These are phyloP conservation scores for Oxygymnocypris stewartii DNA, from an alignment of 2,113 vertebrate species.

Conservation along the genomic window DNA sequence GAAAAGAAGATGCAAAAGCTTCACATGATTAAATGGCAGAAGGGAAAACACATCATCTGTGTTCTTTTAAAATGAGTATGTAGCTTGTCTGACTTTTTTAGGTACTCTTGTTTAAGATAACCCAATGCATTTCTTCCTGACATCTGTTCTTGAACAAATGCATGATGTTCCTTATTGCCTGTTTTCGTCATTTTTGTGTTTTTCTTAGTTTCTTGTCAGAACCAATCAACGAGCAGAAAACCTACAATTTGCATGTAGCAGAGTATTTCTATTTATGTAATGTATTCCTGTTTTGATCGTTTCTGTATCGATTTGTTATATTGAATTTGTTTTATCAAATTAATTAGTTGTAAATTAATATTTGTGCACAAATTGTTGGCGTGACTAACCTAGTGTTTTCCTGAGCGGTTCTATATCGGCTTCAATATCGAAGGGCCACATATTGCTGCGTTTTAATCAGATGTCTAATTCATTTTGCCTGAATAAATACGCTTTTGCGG, in stretches of 20 bases:
- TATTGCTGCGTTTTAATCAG: conserved; percentile 63
- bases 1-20: conserved; percentile 10
- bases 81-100: conserved; percentile 45
- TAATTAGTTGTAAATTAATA: conserved; percentile 56
- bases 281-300: conserved; percentile 41
- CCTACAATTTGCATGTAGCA: conserved; percentile 55
- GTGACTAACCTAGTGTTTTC: conserved; percentile 51
- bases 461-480: conserved; percentile 68
- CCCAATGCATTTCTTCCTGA: conserved; percentile 37
- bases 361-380: conserved; percentile 57
- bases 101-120: conserved; percentile 36
- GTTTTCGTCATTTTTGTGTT: conserved; percentile 14
- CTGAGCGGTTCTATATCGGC: conserved; percentile 59
- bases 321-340: conserved; percentile 56
- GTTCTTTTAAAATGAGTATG: conserved; percentile 41
- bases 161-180: conserved; percentile 48
- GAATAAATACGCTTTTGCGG: conserved; percentile 63
- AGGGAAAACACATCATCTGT: conserved; percentile 39
- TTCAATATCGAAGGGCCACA: conserved; percentile 57
- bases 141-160: conserved; percentile 42
- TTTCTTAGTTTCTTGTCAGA: conserved; percentile 11
- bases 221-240: conserved; percentile 17
- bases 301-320: conserved; percentile 45
- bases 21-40: conserved; percentile 32
- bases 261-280: conserved; percentile 48